phyloP scores from a whole-genome alignment of 2,797 vertebrate species.

The Eurystomus glaucurus region DNA sequence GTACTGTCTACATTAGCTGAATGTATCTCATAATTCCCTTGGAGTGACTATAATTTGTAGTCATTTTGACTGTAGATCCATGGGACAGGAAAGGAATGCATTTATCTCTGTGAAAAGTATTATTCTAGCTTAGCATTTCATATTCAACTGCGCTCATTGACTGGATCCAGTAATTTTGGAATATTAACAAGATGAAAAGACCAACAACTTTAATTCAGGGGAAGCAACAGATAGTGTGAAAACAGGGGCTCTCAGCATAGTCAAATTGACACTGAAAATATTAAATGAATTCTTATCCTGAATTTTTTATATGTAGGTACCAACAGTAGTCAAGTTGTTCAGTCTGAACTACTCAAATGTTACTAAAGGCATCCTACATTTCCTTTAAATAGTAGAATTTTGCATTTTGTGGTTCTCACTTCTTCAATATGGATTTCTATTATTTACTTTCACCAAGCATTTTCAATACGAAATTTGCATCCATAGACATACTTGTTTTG shows the following conservation, averaged over 20 bases:
- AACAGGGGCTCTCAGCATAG: neutral
- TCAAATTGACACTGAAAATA: neutral
- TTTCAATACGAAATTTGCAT: constrained; percentile 46
- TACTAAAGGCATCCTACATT: constrained; percentile 15
- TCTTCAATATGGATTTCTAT: constrained; percentile 19
- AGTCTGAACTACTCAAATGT: neutral
- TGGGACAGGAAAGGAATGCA: neutral
- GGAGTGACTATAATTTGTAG: neutral
- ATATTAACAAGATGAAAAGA: neutral
- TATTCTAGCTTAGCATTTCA: neutral
- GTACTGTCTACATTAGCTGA: neutral
- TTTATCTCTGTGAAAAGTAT: neutral
- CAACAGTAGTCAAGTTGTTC: neutral
- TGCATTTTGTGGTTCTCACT: constrained; percentile 39
- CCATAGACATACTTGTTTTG: constrained; percentile 37
- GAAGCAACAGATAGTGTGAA: neutral
- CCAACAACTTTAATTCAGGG: neutral
- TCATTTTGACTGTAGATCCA: neutral
- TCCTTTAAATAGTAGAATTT: constrained; percentile 34
- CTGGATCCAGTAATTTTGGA: neutral
- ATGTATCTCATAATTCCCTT: neutral
- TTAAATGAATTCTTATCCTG: neutral
- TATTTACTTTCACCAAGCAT: constrained; percentile 43
- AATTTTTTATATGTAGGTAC: neutral
- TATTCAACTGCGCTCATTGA: neutral